Percentiles rank a stretch among this genome's conserved stretches.
These are phyloP conservation scores for Strix aluco DNA, from an alignment of 2,113 vertebrate genomes.

Conservation along the genomic window DNA sequence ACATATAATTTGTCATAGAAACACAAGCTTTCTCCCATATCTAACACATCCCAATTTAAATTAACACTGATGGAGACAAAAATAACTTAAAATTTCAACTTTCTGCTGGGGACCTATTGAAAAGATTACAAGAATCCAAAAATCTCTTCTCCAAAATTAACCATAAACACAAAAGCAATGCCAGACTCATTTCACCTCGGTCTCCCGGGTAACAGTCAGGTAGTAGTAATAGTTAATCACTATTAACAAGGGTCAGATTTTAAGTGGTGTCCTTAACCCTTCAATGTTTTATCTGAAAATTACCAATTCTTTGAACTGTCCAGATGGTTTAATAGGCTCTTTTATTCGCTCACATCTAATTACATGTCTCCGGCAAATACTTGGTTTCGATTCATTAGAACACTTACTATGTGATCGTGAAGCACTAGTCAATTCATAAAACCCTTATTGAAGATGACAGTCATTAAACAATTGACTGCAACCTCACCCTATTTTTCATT, in stretches of 20 bases:
- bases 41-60: background rate
- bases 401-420: background rate
- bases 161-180: background rate
- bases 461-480: background rate
- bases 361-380: conserved; percentile 39
- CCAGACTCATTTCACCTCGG: background rate
- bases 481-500: background rate
- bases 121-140: background rate
- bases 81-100: background rate
- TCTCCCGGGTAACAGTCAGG: background rate
- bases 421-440: background rate
- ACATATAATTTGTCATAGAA: background rate
- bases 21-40: background rate
- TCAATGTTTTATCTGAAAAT: conserved; percentile 1
- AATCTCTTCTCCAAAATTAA: background rate
- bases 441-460: background rate
- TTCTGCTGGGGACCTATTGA: background rate
- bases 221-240: background rate
- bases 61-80: background rate
- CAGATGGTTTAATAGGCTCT: conserved; percentile 21
- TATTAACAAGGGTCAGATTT: conserved; percentile 19
- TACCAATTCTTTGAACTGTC: conserved; percentile 31
- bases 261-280: background rate
- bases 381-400: conserved; percentile 27
- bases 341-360: conserved; percentile 25